Conservation (phyloP, 1,140 invertebrate species). For the Trichonephila clavata region DNA sequence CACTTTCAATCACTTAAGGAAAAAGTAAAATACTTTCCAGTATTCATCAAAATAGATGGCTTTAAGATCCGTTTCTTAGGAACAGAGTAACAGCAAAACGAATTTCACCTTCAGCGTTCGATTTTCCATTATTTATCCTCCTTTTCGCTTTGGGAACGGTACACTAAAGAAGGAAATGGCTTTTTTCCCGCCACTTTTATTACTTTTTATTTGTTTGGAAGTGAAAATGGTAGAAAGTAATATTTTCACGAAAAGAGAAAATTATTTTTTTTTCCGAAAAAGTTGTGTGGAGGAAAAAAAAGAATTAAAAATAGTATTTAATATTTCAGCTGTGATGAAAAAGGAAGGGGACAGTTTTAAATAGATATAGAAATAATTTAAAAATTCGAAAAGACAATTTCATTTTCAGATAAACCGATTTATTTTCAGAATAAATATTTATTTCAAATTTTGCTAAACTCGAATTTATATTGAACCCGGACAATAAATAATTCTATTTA, state of each 20-base stretch:
- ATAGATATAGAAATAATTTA: background rate
- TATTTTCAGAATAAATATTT: too few species aligned
- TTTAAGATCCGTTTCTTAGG: background rate
- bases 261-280: background rate
- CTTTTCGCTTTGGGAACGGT: background rate
- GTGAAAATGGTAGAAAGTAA: background rate
- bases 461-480: too few species aligned
- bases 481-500: too few species aligned
- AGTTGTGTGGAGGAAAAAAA: background rate
- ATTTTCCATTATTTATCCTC: constrained; percentile 2
- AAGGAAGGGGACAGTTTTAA: background rate
- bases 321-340: background rate
- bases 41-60: constrained; percentile 1
- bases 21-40: background rate
- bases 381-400: too few species aligned
- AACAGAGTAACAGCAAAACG: background rate
- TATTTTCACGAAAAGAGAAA: background rate
- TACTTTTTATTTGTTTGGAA: background rate
- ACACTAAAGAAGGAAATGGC: background rate
- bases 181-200: background rate
- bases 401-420: too few species aligned
- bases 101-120: background rate
- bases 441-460: too few species aligned
- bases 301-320: background rate
- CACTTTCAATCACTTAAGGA: constrained; percentile 6